phyloP scores from a whole-genome alignment of 2,113 vertebrate genomes.

The Mastomys natalensis region DNA sequence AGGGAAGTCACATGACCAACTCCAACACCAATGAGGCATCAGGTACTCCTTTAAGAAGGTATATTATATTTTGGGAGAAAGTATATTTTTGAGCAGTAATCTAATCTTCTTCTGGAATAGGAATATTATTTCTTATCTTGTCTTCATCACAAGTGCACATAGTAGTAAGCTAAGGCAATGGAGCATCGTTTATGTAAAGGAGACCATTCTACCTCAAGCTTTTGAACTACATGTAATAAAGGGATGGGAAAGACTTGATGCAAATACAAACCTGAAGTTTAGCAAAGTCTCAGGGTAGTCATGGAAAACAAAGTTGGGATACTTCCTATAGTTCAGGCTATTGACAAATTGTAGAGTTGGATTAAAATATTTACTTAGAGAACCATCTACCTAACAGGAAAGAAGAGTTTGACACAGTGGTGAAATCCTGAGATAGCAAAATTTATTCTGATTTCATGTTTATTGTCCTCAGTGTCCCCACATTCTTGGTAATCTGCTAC shows the following conservation, averaged over 20 bases:
- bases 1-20: neutral
- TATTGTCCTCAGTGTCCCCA: neutral
- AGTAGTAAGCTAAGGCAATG: neutral
- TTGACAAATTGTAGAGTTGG: neutral
- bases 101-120: neutral
- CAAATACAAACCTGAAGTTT: neutral
- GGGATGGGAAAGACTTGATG: neutral
- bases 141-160: neutral
- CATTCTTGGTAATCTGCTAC: neutral
- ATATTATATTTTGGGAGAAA: neutral
- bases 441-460: neutral
- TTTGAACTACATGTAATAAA: neutral
- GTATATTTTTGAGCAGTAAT: neutral
- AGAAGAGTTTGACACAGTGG: neutral
- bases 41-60: neutral
- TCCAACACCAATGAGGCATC: neutral
- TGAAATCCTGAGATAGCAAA: neutral
- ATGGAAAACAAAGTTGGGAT: conserved; percentile 7
- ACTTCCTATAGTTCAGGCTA: neutral
- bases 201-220: neutral
- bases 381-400: neutral
- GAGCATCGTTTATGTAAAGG: accelerated
- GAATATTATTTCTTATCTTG: neutral
- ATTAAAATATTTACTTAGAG: neutral
- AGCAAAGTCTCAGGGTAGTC: neutral